phyloP scores from a whole-genome alignment of 2,888 invertebrate genomes.

The Philopedon plagiatum region DNA sequence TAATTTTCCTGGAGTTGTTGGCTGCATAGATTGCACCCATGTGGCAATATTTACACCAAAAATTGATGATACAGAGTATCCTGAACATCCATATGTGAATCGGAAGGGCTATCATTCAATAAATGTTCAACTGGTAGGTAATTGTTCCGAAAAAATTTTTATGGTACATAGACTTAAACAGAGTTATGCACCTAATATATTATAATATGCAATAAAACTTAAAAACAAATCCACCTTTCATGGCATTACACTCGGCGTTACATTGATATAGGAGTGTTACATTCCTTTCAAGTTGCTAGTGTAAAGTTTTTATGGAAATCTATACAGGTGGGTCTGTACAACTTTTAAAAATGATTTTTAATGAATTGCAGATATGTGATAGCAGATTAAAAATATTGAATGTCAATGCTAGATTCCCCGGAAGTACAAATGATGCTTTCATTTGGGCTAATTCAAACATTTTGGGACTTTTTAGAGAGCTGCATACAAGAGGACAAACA shows the following conservation, averaged over 20 bases:
- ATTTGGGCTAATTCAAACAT: background rate
- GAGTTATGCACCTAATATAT: too few species aligned
- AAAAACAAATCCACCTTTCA: too few species aligned
- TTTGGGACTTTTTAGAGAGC: background rate
- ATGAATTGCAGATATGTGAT: background rate
- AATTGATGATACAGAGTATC: background rate
- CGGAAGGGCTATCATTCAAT: conserved; percentile 45
- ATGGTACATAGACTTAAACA: background rate
- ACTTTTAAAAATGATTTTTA: background rate
- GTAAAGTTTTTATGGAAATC: too few species aligned
- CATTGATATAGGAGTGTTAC: too few species aligned
- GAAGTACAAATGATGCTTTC: background rate
- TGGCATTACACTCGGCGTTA: too few species aligned
- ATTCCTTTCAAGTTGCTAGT: too few species aligned
- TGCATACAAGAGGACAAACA: background rate
- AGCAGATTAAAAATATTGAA: background rate
- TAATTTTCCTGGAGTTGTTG: background rate
- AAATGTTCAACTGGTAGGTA: conserved; percentile 34
- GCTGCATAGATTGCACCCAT: conserved; percentile 41
- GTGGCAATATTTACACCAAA: conserved; percentile 20
- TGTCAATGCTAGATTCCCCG: background rate
- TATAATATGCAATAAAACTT: too few species aligned
- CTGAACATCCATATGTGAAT: conserved; percentile 26
- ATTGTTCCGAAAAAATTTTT: background rate
- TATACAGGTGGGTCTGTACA: too few species aligned